These are phyloP conservation scores for Eptesicus fuscus DNA, from an alignment of 2,113 vertebrate genomes.

Conservation along the genomic window DNA sequence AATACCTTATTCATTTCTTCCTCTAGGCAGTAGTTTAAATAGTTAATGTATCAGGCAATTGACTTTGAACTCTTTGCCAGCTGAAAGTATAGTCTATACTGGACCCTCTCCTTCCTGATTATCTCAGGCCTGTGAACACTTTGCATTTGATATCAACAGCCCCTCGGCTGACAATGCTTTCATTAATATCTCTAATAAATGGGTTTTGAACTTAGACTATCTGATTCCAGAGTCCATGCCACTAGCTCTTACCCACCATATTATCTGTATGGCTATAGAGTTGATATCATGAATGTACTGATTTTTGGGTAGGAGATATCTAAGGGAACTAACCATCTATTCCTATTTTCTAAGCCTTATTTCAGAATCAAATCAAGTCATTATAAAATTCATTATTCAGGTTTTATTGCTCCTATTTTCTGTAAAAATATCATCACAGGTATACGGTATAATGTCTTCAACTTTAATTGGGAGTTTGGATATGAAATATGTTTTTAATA, in stretches of 20 bases:
- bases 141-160: background rate
- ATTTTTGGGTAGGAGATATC: background rate
- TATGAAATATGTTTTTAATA: background rate
- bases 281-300: background rate
- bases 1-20: background rate
- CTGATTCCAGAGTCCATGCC: background rate
- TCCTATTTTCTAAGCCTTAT: background rate
- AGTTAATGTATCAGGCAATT: background rate
- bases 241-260: background rate
- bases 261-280: background rate
- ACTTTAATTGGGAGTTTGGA: background rate
- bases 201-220: background rate
- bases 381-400: background rate
- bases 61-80: background rate
- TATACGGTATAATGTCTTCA: background rate
- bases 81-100: background rate
- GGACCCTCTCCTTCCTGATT: background rate
- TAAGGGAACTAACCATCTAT: background rate
- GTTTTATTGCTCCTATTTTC: background rate
- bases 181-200: background rate
- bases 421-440: background rate
- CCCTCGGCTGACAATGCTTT: background rate
- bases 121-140: background rate
- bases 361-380: background rate
- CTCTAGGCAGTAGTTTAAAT: background rate